Evolutionary conservation across 2,888 invertebrate species (phyloP).

Genomic region (Zelleria hepariella): DNA sequence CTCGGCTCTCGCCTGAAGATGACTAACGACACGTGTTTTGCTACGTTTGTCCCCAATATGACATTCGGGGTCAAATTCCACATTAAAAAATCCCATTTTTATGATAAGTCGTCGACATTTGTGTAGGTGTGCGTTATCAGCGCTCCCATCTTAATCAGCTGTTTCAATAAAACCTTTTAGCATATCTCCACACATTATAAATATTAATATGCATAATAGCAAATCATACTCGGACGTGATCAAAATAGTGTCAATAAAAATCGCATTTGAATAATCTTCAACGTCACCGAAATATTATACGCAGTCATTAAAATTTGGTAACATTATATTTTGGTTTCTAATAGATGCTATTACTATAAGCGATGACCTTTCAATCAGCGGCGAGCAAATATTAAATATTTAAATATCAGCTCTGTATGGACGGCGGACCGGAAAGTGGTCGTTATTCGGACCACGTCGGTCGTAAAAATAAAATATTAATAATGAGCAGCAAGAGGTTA

Average conservation of each 20-base stretch:
- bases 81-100: neutral
- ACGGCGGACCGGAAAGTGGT: constrained; percentile 51
- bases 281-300: constrained; percentile 28
- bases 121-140: constrained; percentile 1
- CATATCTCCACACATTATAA: neutral
- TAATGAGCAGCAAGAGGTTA: constrained; percentile 54
- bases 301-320: constrained; percentile 25
- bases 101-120: neutral
- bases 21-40: constrained; percentile 14
- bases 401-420: constrained; percentile 41
- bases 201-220: neutral
- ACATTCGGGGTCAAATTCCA: neutral
- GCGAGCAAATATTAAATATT: constrained; percentile 49
- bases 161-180: constrained; percentile 1
- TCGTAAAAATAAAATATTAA: constrained; percentile 65
- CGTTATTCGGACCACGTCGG: constrained; percentile 47
- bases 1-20: constrained; percentile 58
- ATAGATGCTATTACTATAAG: constrained; percentile 35
- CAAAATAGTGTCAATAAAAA: neutral
- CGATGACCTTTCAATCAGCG: constrained; percentile 54
- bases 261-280: neutral
- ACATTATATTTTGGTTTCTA: constrained; percentile 32
- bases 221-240: neutral
- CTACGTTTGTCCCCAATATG: neutral
- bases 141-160: neutral